Base-by-base conservation (phyloP, 1,140 invertebrate genomes). In the Riptortus pedestris region DNA sequence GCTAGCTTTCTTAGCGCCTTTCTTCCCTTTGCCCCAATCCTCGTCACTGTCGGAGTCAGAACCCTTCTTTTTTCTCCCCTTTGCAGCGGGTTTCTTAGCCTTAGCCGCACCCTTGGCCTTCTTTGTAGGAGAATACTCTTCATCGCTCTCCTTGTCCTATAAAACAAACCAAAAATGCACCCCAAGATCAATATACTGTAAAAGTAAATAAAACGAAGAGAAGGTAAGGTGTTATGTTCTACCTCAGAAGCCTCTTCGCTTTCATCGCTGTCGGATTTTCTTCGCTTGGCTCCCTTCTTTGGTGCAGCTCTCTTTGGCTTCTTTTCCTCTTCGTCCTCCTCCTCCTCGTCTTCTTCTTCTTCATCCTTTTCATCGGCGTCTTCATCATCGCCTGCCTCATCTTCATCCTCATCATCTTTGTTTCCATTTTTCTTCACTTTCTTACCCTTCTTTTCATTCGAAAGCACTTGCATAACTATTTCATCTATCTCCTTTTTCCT, bases 401-500 rank as follows among this genome's bases (percentile, higher is more conserved):
- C 73, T 33, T 71, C 70, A 28, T 69, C 79, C n/a, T 81, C 77
- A 9, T 83, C 81, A 43, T 85, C 83, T 2, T 81, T 81, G 18
- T 78, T 77, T 0, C 77, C 74, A 16, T 75, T 74, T 65, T 80
- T 78, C 68, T 79, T 80, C 63, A 74, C 78, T 48, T 75, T 76
- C 60, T 75, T 71, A 24, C 38, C 55, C 18, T 31, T 43, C 62
- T 64, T 57, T 64, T 31, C 51, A 31, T 52, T 64, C 43, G 28
- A 79, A 79, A 66, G 79, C 75, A 67, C 82, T 65, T 86, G 85
- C 86, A 92, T 89, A 0, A 93, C 87, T 43, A 93, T 75, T 67
- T 84, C 81, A 69, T 93, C 90, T 27, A 93, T 85, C 73, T 91
- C 83, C 73, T 91, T 88, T 76, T 88, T 91, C 69, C 87, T 86